Evolutionary conservation across 2,888 invertebrate genomes (phyloP).

Genomic region (Lysandra bellargus): DNA sequence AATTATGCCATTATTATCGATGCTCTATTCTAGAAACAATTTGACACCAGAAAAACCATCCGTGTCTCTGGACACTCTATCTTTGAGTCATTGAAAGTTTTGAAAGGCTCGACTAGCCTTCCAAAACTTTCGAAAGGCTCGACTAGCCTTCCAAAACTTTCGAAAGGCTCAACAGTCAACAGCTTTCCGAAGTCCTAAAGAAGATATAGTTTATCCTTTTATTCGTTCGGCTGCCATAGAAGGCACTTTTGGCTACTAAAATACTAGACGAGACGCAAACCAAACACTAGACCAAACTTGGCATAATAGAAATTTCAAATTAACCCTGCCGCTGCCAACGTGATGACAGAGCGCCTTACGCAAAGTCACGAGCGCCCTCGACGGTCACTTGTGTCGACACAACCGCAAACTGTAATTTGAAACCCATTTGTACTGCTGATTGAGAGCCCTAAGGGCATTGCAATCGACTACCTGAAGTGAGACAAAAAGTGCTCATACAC

Average conservation of each 20-base stretch:
- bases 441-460: conserved; percentile 43
- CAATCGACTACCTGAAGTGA: conserved; percentile 21
- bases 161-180: too few species aligned
- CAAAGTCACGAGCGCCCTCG: conserved; percentile 41
- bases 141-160: too few species aligned
- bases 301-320: background rate
- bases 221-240: too few species aligned
- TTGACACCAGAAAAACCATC: too few species aligned
- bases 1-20: background rate
- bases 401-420: conserved; percentile 45
- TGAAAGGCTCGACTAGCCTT: too few species aligned
- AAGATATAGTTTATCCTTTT: too few species aligned
- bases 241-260: too few species aligned
- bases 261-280: background rate
- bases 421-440: conserved; percentile 44
- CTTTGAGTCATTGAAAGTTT: too few species aligned
- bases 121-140: too few species aligned
- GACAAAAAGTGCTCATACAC: background rate
- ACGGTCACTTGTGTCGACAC: conserved; percentile 42
- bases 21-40: background rate
- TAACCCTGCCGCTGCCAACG: background rate
- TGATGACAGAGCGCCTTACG: conserved; percentile 24
- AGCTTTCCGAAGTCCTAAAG: too few species aligned
- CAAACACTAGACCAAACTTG: background rate
- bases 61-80: too few species aligned